Conservation (phyloP, 2,113 vertebrate genomes). For the Indicator maculatus region DNA sequence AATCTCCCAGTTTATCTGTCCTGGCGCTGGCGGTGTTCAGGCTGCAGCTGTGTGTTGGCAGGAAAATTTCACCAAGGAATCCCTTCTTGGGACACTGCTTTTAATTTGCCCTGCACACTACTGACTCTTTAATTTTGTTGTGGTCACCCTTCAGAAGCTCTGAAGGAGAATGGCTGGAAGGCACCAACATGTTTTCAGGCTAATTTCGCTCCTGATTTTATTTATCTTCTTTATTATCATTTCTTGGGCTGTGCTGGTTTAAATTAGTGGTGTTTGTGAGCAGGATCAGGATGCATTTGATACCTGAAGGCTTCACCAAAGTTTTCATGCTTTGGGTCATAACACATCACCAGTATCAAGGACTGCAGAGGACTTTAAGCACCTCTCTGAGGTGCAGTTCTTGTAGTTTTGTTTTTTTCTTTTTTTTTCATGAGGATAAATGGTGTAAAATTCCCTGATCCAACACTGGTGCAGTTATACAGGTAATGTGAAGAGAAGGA, state of each 20-base stretch:
- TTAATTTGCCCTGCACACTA: neutral
- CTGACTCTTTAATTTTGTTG: neutral
- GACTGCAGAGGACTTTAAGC: neutral
- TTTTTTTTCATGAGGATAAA: neutral
- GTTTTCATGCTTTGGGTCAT: neutral
- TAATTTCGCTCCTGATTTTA: neutral
- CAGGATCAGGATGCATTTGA: neutral
- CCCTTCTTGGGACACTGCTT: neutral
- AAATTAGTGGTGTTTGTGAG: neutral
- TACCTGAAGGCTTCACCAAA: neutral
- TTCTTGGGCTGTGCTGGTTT: neutral
- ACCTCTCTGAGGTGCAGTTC: neutral
- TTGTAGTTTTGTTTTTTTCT: neutral
- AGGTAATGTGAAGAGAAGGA: neutral
- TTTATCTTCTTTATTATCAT: neutral
- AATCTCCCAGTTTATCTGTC: neutral
- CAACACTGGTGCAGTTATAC: neutral
- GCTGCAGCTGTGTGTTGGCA: neutral
- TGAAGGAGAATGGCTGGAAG: neutral
- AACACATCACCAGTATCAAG: neutral
- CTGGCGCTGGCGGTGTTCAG: rapidly evolving
- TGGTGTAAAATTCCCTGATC: neutral
- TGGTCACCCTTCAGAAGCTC: neutral
- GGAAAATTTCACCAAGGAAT: neutral
- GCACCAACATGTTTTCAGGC: neutral